Conservation (phyloP, 2,113 vertebrate species). For the Pelobates fuscus region DNA sequence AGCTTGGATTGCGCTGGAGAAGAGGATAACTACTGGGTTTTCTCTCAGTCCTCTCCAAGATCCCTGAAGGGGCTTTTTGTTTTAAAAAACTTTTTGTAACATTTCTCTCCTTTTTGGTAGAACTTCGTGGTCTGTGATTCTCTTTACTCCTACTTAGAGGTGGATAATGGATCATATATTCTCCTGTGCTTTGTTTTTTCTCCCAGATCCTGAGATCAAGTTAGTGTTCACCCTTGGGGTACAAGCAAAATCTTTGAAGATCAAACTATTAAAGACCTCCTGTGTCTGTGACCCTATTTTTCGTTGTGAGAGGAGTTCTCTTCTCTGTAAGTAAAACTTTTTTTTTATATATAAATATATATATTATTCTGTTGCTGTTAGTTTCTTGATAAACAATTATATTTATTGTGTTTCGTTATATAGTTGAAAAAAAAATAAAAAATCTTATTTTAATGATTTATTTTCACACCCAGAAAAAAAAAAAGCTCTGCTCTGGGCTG, state of each 20-base stretch:
- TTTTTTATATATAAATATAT: not conserved
- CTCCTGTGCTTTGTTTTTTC: not conserved
- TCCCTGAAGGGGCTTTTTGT: slow-evolving; percentile 13
- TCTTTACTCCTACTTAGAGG: not conserved
- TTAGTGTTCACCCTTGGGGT: not conserved
- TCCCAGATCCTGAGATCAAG: not conserved
- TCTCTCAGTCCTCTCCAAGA: slow-evolving; percentile 21
- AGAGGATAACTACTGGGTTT: slow-evolving; percentile 5
- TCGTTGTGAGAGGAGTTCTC: slow-evolving; percentile 4
- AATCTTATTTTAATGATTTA: not conserved
- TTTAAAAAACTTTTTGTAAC: not conserved
- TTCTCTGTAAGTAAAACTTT: slow-evolving; percentile 19
- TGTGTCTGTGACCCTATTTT: not conserved
- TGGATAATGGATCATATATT: slow-evolving; percentile 13
- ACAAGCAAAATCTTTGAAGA: not conserved
- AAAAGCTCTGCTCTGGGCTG: not conserved
- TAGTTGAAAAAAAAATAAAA: not conserved
- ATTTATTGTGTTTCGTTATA: not conserved
- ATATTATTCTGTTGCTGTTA: too few relatives aligned
- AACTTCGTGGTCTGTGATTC: not conserved
- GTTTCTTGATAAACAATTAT: too few relatives aligned
- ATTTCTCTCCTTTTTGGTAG: slow-evolving; percentile 10
- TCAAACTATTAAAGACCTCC: not conserved
- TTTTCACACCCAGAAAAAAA: not conserved
- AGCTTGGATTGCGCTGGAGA: slow-evolving; percentile 32